phyloP scores from a whole-genome alignment of 2,888 invertebrate genomes.

The Celastrina argiolus region DNA sequence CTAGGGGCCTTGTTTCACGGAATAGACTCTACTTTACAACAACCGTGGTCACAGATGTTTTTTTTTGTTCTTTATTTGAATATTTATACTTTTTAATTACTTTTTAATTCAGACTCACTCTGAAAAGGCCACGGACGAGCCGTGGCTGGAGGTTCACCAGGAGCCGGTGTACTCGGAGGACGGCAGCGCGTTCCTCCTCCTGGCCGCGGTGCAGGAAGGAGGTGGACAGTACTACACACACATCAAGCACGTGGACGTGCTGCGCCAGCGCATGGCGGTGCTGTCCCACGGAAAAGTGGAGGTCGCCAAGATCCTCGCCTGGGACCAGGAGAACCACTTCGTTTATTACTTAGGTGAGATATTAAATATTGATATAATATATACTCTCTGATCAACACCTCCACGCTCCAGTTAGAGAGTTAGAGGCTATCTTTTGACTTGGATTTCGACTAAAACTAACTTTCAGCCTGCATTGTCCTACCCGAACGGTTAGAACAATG shows the following conservation, averaged over 20 bases:
- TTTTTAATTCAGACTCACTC: conserved; percentile 81
- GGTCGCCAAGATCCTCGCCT: conserved; percentile 87
- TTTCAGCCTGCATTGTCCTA: no score
- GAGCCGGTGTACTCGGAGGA: conserved; percentile 90
- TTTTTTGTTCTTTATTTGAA: no score
- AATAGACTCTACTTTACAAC: no score
- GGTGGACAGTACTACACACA: conserved; percentile 91
- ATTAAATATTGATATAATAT: conserved; percentile 6
- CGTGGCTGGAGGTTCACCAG: conserved; percentile 91
- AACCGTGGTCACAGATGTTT: no score
- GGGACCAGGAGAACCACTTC: conserved; percentile 90
- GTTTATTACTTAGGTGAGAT: conserved; percentile 82
- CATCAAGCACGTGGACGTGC: conserved; percentile 90
- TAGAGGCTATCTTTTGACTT: no score
- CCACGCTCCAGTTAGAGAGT: no score
- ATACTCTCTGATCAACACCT: no score
- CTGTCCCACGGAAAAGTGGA: conserved; percentile 92
- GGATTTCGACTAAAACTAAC: no score
- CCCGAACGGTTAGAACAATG: no score
- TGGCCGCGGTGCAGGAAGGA: conserved; percentile 90
- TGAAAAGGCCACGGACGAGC: conserved; percentile 88
- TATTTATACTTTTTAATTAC: no score
- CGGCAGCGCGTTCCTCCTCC: conserved; percentile 88
- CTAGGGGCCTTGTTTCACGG: no score
- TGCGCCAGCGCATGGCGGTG: conserved; percentile 89